These are phyloP conservation scores for Notarius lentiginosus DNA, from an alignment of 2,113 vertebrate species.

Conservation along the genomic window DNA sequence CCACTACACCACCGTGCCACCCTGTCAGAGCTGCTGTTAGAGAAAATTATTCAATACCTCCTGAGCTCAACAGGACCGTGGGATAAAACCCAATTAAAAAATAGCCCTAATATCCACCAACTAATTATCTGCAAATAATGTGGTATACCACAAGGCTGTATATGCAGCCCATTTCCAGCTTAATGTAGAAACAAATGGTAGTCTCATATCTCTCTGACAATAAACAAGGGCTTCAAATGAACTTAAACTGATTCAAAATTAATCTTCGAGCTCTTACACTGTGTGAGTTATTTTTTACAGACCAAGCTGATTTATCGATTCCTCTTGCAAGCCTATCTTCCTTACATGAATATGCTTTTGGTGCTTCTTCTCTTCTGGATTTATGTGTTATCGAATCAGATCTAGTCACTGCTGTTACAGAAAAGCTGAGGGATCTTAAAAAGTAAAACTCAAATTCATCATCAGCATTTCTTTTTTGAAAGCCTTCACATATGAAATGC, in stretches of 20 bases:
- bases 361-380: neutral
- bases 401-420: neutral
- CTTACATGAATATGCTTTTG: neutral
- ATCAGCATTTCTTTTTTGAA: slow-evolving; percentile 14
- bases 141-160: slow-evolving; percentile 23
- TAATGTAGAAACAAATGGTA: neutral
- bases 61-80: neutral
- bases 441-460: slow-evolving; percentile 39
- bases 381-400: slow-evolving; percentile 17
- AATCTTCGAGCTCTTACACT: neutral
- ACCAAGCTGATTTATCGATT: neutral
- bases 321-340: too few relatives aligned
- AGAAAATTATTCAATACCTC: neutral
- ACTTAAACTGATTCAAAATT: neutral
- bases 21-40: neutral
- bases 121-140: slow-evolving; percentile 24
- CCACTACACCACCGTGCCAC: too few relatives aligned
- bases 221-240: neutral
- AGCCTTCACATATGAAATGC: neutral
- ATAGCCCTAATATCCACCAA: neutral
- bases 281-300: neutral
- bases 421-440: neutral
- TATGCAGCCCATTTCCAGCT: slow-evolving; percentile 20
- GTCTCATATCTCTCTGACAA: neutral
- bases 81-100: neutral